Evolutionary conservation across 2,113 vertebrate genomes (phyloP).

Genomic region (Delphinapterus leucas): DNA sequence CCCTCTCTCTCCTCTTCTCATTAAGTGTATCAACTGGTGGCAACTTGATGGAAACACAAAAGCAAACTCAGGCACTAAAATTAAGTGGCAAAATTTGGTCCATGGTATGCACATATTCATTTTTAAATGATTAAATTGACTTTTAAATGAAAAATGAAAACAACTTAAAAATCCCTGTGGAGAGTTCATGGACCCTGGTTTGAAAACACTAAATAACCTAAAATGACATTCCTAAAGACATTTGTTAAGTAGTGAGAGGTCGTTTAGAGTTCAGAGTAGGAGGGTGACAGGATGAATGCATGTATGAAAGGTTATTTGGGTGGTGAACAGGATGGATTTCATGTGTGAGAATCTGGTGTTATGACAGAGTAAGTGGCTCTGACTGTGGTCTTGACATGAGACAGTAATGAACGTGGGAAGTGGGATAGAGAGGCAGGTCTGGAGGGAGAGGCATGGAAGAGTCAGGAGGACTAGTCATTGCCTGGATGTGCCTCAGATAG

Average conservation of each 20-base stretch:
- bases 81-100: not conserved
- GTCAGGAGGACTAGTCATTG: not conserved
- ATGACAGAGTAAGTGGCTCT: not conserved
- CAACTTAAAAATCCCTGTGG: not conserved
- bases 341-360: not conserved
- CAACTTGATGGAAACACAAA: not conserved
- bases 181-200: not conserved
- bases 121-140: not conserved
- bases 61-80: not conserved
- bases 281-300: not conserved
- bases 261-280: not conserved
- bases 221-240: not conserved
- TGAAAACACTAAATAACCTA: not conserved
- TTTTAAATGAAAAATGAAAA: not conserved
- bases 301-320: not conserved
- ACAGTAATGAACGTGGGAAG: not conserved
- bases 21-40: not conserved
- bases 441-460: not conserved
- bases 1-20: not conserved
- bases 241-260: not conserved
- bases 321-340: not conserved
- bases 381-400: not conserved
- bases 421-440: not conserved
- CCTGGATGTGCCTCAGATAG: not conserved
- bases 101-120: not conserved